Evolutionary conservation across 2,113 vertebrate genomes (phyloP), one percentile per base, ranked within the genome.

Genomic region (Tichodroma muraria): DNA sequence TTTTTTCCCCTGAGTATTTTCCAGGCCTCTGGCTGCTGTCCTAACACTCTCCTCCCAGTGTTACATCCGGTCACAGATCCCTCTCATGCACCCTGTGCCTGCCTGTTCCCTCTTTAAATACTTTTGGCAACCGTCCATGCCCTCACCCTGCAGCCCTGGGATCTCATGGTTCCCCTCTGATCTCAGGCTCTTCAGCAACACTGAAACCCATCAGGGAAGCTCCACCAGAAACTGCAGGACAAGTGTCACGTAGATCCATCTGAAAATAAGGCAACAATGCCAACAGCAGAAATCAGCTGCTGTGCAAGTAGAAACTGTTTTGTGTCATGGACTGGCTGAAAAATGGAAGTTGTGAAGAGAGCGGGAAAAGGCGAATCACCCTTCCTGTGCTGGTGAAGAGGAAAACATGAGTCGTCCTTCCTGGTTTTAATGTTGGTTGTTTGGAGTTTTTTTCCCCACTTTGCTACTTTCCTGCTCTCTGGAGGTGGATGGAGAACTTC

Each of bases 11-110:
- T 0, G 3, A 33, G 33, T 3, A 2, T 66, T 91, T 86, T 69
- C 56, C 33, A 76, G 33, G 28, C 80, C 60, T 69, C n/a, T 70
- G 50, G 25, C 66, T 88, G 53, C 53, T 92, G 52, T 63, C 33
- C 23, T 42, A n/a, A 30, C 23, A 16, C 40, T 64, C 31, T 65
- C 56, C 31, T 73, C 31, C 69, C 0, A 0, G 28, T 2, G 1
- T 57, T 49, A 85, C 42, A 79, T 54, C 56, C 0, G 3, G 28
- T 53, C 85, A 81, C 75, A 71, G 66, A 60, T 81, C 47, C 38
- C 52, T 35, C 70, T 66, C 78, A n/a, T 3, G 8, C 5, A 6
- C 19, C 17, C 35, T 2, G 3, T 52, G 50, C 54, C 40, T 56
- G 57, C 60, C 31, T 75, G 42, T 59, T 82, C 61, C 65, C 38